phyloP scores from a whole-genome alignment of 2,888 invertebrate species.

The Gasteruption jaculator region DNA sequence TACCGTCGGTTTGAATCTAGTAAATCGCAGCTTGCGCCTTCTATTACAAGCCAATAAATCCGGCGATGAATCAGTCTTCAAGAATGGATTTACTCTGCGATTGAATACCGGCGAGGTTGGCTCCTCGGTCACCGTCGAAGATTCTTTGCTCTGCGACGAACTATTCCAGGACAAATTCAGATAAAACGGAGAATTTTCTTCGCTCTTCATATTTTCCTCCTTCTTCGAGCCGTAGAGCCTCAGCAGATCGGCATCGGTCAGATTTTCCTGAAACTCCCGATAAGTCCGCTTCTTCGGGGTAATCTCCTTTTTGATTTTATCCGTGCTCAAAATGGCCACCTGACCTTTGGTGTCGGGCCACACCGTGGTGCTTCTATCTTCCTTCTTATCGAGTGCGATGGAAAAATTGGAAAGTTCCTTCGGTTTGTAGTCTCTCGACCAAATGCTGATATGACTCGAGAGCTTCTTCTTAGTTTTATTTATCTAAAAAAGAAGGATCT shows the following conservation, averaged over 20 bases:
- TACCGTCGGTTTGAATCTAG: slow-evolving; percentile 36
- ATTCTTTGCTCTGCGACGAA: slow-evolving; percentile 5
- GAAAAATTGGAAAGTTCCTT: slow-evolving; percentile 8
- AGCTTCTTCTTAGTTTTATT: slow-evolving; percentile 26
- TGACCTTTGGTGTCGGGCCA: slow-evolving; percentile 38
- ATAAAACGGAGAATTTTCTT: slow-evolving; percentile 11
- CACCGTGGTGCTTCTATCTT: too few relatives aligned
- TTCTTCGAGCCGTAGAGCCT: slow-evolving; percentile 18
- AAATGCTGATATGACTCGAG: slow-evolving; percentile 51
- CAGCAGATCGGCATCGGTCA: too few relatives aligned
- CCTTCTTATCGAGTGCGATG: slow-evolving; percentile 15
- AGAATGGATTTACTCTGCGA: slow-evolving; percentile 33
- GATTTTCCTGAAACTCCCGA: too few relatives aligned
- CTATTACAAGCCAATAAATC: slow-evolving; percentile 34
- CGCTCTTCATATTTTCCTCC: slow-evolving; percentile 12
- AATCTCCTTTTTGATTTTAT: slow-evolving; percentile 18
- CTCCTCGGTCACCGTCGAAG: slow-evolving; percentile 11
- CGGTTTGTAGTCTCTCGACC: slow-evolving; percentile 42
- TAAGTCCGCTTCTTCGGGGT: slow-evolving; percentile 30
- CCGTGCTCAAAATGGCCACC: slow-evolving; percentile 44
- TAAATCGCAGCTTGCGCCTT: slow-evolving; percentile 27
- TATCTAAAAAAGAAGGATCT: slow-evolving; percentile 21
- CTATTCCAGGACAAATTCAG: slow-evolving; percentile 3
- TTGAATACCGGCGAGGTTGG: slow-evolving; percentile 27
- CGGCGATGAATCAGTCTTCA: slow-evolving; percentile 37